Percentiles rank a stretch among this genome's conserved stretches.
Conservation (phyloP, 2,797 vertebrate species). For the Melanogrammus aeglefinus region DNA sequence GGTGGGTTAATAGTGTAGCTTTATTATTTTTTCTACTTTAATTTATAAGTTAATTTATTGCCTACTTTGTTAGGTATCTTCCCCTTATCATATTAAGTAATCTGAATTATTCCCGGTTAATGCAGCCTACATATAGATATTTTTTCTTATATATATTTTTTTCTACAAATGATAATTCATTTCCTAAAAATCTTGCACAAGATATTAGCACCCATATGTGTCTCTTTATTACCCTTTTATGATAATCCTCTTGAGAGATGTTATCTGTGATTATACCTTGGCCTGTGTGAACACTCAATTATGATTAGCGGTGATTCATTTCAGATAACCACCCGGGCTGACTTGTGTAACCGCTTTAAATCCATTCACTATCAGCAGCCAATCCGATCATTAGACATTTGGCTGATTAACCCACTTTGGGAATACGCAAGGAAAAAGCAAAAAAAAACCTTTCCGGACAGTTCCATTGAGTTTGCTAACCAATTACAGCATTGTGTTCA, state of each 20-base stretch:
- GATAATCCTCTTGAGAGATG: conserved; percentile 24
- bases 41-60: too few species aligned
- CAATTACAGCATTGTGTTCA: too few species aligned
- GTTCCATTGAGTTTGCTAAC: not conserved
- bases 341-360: conserved; percentile 32
- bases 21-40: too few species aligned
- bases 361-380: conserved; percentile 37
- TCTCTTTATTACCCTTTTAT: conserved; percentile 12
- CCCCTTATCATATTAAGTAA: too few species aligned
- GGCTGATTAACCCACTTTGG: not conserved
- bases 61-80: too few species aligned
- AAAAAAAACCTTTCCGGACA: not conserved
- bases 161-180: not conserved
- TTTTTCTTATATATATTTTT: not conserved
- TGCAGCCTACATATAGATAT: not conserved
- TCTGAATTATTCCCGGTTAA: too few species aligned
- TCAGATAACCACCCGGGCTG: conserved; percentile 42
- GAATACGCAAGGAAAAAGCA: not conserved
- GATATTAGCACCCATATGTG: too few species aligned
- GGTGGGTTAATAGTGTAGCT: too few species aligned
- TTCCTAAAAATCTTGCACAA: too few species aligned
- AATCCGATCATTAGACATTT: conserved; percentile 13
- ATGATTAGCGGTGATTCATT: conserved; percentile 50
- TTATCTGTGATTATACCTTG: conserved; percentile 33
- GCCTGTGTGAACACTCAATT: conserved; percentile 49